These are phyloP conservation scores for Barbus barbus DNA, from an alignment of 2,113 vertebrate genomes.

Conservation along the genomic window DNA sequence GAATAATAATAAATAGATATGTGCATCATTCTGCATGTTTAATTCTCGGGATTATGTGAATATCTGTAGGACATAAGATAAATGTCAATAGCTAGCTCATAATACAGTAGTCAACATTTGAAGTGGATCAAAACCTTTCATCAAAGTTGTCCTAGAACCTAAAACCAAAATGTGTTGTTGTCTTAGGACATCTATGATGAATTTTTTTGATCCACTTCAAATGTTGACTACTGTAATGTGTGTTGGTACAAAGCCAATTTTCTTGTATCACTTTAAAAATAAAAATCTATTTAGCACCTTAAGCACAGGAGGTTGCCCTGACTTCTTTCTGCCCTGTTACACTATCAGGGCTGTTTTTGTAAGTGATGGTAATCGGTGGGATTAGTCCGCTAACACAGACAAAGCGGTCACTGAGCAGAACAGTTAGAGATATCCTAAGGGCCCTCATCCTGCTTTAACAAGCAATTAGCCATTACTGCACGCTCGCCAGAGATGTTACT, in stretches of 20 bases:
- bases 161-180: no score
- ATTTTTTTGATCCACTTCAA: no score
- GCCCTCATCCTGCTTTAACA: slow-evolving; percentile 61
- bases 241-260: neutral
- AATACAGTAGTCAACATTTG: no score
- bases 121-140: no score
- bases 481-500: slow-evolving; percentile 62
- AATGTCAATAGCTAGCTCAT: neutral
- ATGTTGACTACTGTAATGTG: neutral
- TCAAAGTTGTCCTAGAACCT: no score
- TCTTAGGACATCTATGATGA: no score
- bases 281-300: no score
- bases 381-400: slow-evolving; percentile 23
- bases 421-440: slow-evolving; percentile 41
- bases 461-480: slow-evolving; percentile 59
- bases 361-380: neutral
- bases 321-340: neutral
- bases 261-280: no score
- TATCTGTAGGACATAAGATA: neutral
- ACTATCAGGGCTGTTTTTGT: neutral
- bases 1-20: no score
- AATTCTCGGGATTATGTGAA: neutral
- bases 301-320: neutral
- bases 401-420: slow-evolving; percentile 18
- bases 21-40: no score